A percentile compares a stretch with the other conserved stretches of the same genome.
Conservation (phyloP, 2,888 invertebrate genomes). For the Meta bourneti region DNA sequence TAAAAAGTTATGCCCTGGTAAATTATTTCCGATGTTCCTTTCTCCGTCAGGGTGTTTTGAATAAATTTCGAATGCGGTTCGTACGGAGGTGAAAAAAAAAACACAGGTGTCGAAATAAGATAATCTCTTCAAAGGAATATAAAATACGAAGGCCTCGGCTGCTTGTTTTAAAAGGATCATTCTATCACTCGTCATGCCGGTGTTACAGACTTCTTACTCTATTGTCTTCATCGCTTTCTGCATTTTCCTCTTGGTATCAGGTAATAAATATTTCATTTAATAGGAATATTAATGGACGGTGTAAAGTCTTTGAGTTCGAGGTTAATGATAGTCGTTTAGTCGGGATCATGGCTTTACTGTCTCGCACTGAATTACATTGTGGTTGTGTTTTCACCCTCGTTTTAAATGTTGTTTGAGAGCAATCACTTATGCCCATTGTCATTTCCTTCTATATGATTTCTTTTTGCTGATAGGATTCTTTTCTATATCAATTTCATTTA, state of each 20-base stretch:
- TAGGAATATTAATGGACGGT: no score
- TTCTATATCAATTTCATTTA: no score
- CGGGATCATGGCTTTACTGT: no score
- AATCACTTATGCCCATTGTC: no score
- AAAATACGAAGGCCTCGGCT: background rate
- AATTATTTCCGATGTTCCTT: background rate
- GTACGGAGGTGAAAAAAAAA: background rate
- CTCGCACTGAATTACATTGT: no score
- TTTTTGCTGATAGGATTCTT: no score
- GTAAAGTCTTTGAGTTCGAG: no score
- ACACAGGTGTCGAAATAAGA: conserved; percentile 36
- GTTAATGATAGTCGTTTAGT: no score
- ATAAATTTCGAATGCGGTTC: background rate
- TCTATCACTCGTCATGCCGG: background rate
- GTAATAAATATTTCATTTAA: background rate
- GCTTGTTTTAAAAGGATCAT: background rate
- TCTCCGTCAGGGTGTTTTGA: background rate
- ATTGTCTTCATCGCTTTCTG: background rate
- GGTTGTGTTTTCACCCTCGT: no score
- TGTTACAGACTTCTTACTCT: background rate
- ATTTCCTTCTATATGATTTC: no score
- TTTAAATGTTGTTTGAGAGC: no score
- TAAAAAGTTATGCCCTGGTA: background rate
- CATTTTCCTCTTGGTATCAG: background rate
- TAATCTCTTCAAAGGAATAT: conserved; percentile 4